Evolutionary conservation across 2,113 vertebrate species (phyloP).

Genomic region (Danionella cerebrum): DNA sequence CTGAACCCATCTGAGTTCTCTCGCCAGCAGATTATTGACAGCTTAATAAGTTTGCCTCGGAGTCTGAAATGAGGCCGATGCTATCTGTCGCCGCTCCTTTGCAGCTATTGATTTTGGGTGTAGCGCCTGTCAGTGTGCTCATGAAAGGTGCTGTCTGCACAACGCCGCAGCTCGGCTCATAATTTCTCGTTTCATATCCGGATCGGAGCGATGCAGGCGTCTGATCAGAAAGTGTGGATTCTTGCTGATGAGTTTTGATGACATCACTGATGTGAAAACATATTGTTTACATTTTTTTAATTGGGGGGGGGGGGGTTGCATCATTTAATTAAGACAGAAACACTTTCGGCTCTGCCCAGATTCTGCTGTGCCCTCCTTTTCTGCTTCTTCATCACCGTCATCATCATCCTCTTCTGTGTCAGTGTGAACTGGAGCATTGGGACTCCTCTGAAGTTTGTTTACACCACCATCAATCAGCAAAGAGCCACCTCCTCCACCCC

Average conservation of each 20-base stretch:
- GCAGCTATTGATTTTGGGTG: conserved; percentile 63
- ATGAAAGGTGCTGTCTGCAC: conserved; percentile 44
- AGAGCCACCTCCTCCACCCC: conserved; percentile 45
- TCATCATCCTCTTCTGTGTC: conserved; percentile 2
- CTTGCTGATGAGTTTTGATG: conserved; percentile 9
- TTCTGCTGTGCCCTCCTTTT: background rate
- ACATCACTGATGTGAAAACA: conserved; percentile 3
- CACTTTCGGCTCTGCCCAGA: conserved; percentile 30
- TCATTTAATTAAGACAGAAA: background rate
- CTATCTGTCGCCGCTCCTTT: conserved; percentile 60
- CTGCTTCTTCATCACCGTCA: background rate
- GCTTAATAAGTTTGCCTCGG: conserved; percentile 59
- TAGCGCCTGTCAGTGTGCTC: conserved; percentile 56
- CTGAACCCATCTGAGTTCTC: conserved; percentile 41
- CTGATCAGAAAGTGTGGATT: background rate
- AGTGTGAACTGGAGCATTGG: conserved; percentile 43
- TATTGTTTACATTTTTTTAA: conserved; percentile 12
- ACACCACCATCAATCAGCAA: conserved; percentile 54
- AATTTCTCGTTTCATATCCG: conserved; percentile 16
- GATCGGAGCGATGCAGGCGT: background rate
- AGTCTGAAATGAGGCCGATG: conserved; percentile 64
- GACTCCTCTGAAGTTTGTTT: conserved; percentile 60
- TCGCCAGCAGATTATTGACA: conserved; percentile 44
- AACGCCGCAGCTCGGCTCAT: conserved; percentile 48
- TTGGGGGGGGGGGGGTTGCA: background rate